Evolutionary conservation across 53 echinoderm and acorn worm genomes (phyloP).

Genomic region (Arbacia lixula): DNA sequence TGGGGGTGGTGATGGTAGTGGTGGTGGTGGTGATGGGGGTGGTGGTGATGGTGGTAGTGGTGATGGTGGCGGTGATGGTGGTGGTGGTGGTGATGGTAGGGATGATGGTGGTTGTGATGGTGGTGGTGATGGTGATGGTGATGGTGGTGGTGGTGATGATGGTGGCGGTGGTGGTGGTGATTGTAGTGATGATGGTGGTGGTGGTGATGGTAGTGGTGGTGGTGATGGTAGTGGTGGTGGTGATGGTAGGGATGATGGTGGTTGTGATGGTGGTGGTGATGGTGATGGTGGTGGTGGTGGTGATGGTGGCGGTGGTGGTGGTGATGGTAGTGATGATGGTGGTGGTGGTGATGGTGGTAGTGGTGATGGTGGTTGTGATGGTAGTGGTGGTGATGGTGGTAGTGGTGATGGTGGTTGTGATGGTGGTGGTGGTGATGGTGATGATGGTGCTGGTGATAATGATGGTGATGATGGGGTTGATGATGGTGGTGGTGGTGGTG

Average conservation of each 20-base stretch:
- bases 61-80: no score
- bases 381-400: not conserved
- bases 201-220: not conserved
- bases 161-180: slow-evolving; percentile 7
- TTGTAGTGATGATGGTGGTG: slow-evolving; percentile 4
- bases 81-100: no score
- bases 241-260: not conserved
- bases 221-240: not conserved
- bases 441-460: not conserved
- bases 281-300: no score
- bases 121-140: slow-evolving; percentile 2
- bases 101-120: no score
- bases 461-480: no score
- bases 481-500: no score
- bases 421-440: not conserved
- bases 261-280: no score
- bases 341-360: not conserved
- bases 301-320: no score
- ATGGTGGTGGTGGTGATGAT: not conserved
- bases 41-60: not conserved
- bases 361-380: slow-evolving; percentile 12
- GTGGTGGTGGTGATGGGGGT: not conserved
- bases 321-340: slow-evolving; percentile 5
- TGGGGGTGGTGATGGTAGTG: not conserved
- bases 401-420: slow-evolving; percentile 8